Evolutionary conservation across 1,140 invertebrate genomes (phyloP).

Genomic region (Papilio glaucus): DNA sequence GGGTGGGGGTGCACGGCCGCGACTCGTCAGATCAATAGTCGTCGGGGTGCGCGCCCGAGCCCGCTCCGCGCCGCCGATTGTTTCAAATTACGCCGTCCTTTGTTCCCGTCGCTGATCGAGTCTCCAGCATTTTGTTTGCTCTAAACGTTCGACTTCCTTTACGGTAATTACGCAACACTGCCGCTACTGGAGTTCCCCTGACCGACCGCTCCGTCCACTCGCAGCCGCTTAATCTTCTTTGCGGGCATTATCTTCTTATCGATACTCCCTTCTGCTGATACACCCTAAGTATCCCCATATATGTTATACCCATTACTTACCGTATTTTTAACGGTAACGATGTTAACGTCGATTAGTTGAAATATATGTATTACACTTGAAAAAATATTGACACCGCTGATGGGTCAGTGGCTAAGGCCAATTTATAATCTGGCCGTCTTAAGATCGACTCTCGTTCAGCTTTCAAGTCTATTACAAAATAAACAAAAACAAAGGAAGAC

Average conservation of each 20-base stretch:
- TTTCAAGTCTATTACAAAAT: too few species aligned
- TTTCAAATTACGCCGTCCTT: slow-evolving; percentile 81
- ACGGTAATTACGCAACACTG: slow-evolving; percentile 79
- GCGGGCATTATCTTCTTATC: slow-evolving; percentile 8
- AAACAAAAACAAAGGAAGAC: too few species aligned
- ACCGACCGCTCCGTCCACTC: slow-evolving; percentile 47
- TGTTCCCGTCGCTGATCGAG: slow-evolving; percentile 77
- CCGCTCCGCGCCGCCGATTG: slow-evolving; percentile 75
- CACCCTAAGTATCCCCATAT: not conserved
- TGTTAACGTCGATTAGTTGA: too few species aligned
- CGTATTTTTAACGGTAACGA: too few species aligned
- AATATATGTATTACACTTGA: not conserved
- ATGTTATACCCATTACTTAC: not conserved
- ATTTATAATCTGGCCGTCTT: too few species aligned
- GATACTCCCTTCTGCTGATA: not conserved
- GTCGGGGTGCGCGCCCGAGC: slow-evolving; percentile 71
- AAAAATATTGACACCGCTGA: too few species aligned
- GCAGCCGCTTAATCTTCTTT: slow-evolving; percentile 33
- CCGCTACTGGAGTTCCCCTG: slow-evolving; percentile 60
- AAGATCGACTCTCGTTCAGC: too few species aligned
- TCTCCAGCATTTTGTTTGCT: slow-evolving; percentile 74
- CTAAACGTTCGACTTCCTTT: slow-evolving; percentile 77
- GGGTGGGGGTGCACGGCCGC: slow-evolving; percentile 56
- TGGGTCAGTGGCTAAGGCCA: too few species aligned
- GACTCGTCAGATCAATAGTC: slow-evolving; percentile 80